Conservation (phyloP, 1,140 invertebrate species). For the Caerostris darwini region DNA sequence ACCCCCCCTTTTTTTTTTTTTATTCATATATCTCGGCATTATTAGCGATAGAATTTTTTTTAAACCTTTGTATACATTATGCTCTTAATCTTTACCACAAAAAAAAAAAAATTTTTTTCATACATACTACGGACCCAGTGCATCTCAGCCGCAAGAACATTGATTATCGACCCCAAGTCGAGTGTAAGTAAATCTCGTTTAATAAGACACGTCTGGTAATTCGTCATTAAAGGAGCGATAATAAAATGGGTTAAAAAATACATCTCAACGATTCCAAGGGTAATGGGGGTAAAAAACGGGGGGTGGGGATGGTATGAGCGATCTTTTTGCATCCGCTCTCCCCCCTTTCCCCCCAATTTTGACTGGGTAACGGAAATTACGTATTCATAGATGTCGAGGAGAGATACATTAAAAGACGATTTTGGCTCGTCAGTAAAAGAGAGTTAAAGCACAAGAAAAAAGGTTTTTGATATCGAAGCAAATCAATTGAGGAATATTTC, state of each 20-base stretch:
- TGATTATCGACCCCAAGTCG: slow-evolving; percentile 61
- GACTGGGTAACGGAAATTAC: slow-evolving; percentile 30
- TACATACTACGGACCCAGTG: slow-evolving; percentile 28
- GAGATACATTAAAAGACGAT: slow-evolving; percentile 54
- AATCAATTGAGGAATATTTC: not conserved
- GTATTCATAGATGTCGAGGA: slow-evolving; percentile 66
- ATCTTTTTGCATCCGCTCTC: not conserved
- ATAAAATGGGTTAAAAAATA: slow-evolving; percentile 26
- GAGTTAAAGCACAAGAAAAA: not conserved
- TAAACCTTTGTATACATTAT: slow-evolving; percentile 55
- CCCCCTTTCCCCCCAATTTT: not conserved
- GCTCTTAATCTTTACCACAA: slow-evolving; percentile 66
- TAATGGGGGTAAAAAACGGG: not conserved
- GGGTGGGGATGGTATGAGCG: not conserved
- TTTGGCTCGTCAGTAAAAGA: not conserved
- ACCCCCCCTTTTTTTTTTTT: not conserved
- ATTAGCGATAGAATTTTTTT: slow-evolving; percentile 63
- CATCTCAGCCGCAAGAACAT: slow-evolving; percentile 20
- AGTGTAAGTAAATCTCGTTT: slow-evolving; percentile 72
- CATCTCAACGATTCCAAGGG: not conserved
- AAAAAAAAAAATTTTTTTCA: slow-evolving; percentile 15
- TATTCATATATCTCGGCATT: slow-evolving; percentile 35
- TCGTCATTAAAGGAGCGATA: slow-evolving; percentile 64
- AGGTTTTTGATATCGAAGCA: too few species aligned
- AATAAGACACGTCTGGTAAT: slow-evolving; percentile 70